Evolutionary conservation across 2,113 vertebrate species (phyloP), one percentile per base, ranked within the genome.

Genomic region (Elaphurus davidianus): DNA sequence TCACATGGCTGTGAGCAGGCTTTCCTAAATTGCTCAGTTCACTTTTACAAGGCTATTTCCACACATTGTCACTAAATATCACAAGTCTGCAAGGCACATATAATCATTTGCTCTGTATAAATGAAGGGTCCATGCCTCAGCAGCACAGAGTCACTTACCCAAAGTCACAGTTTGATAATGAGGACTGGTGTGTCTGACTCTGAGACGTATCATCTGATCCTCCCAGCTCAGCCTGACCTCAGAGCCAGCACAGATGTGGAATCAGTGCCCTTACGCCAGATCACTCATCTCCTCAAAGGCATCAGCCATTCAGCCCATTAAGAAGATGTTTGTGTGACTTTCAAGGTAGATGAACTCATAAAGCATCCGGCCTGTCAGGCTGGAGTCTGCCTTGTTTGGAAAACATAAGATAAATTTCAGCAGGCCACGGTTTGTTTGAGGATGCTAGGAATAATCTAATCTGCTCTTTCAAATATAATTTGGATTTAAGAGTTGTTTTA

Each of bases 391-490:
- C 19, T 89, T 79, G 74, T 81, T 90, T 98, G 93, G n/a, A 99
- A 98, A 98, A 92, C 50, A 88, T 89, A 97, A 98, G 92, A 98
- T 97, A 97, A 97, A 98, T 98, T 98, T 98, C 87, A 98, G 74
- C 19, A 76, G 25, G 57, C 54, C 94, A 57, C 6, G 15, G 74
- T 98, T 98, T 98, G 60, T 98, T 98, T 98, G 96, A 98, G 93
- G 59, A 97, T 1, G 6, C n/a, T 94, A 30, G 82, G 50, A 98
- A 98, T 98, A 98, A 98, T 98, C 60, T 98, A 98, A 98, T 98
- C 83, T 94, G 64, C 78, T 87, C 82, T 98, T 99, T 98, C 89
- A 98, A 98, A 99, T 98, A 97, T 97, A 98, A 98, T 98, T 98
- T 98, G 98, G 55, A 95, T 98, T 99, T 97, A 97, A 98, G 83